Base-by-base conservation (phyloP, 2,113 vertebrate species). In the Actenoides hombroni region DNA sequence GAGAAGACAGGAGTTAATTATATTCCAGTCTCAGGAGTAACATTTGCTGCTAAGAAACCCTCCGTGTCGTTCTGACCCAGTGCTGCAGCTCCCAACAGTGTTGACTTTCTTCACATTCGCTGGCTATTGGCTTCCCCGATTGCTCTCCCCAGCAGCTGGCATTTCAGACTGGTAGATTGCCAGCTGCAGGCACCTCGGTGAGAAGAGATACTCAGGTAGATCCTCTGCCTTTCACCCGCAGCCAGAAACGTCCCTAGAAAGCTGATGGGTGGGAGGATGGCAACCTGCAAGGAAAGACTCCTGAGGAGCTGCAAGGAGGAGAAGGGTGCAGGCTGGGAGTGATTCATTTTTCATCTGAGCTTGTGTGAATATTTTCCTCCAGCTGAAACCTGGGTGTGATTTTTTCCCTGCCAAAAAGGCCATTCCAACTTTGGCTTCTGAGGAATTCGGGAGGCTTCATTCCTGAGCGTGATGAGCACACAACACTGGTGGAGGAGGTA, bases 401-500 rank as follows among this genome's bases (percentile, higher is more conserved):
- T 65, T 88, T 89, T 74, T 83, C 21, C 71, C 60, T 86, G 25
- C 35, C 60, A 53, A 57, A 86, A 79, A 74, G 7, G 29, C 67
- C 48, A 86, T 78, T 64, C 48, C 42, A 44, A 35, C 35, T 86
- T 86, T 71, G 89, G 77, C 86, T 86, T 86, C 88, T 0, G 2
- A 91, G 83, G 93, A 95, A 92, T 96, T 64, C 53, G 77, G 69
- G 86, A 95, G 92, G 76, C 39, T 91, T 81, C 69, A 35, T 94
- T 97, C 92, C 86, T 60, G 64, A 84, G 77, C 1, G 0, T 19
- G 86, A 39, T 78, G 92, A 94, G 68, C 46, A 51, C 49, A 13
- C 16, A 71, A 23, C 3, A 0, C 31, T 88, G 80, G 65, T 79
- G 83, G 73, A 48, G 71, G 76, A 51, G 73, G 71, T 69, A 40